Conservation (phyloP, 2,888 invertebrate species). For the Onthophagus sagittarius region DNA sequence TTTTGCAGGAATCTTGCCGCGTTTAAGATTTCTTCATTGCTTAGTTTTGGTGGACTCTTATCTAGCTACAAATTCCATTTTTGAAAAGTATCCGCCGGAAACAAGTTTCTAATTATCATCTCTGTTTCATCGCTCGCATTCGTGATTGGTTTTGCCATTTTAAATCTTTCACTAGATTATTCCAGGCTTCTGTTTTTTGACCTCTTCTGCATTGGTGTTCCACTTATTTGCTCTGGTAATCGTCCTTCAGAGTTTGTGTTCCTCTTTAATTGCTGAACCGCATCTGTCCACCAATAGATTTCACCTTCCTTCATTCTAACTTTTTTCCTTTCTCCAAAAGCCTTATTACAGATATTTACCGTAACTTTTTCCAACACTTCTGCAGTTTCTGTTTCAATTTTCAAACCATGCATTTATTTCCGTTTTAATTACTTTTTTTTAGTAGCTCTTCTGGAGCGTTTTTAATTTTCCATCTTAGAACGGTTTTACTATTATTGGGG, state of each 20-base stretch:
- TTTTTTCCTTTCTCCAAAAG: background rate
- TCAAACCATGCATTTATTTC: background rate
- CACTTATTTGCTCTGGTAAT: background rate
- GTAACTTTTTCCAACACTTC: too few relatives aligned
- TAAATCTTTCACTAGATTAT: background rate
- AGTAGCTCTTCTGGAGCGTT: background rate
- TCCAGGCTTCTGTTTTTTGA: background rate
- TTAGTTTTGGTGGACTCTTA: background rate
- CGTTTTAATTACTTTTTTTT: background rate
- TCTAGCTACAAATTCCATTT: background rate
- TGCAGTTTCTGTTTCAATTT: too few relatives aligned
- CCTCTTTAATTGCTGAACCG: background rate
- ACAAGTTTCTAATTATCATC: background rate
- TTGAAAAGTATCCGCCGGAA: background rate
- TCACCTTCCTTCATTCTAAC: too few relatives aligned
- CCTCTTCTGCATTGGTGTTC: background rate
- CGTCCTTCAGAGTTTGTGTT: too few relatives aligned
- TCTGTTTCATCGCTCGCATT: background rate
- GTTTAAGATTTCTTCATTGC: background rate
- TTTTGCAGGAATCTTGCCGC: background rate
- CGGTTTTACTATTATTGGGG: too few relatives aligned
- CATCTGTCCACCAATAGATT: too few relatives aligned
- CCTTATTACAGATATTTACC: background rate
- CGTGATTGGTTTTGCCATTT: background rate
- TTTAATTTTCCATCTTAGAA: too few relatives aligned